Evolutionary conservation across 2,888 invertebrate species (phyloP).

Genomic region (Thyatira batis): DNA sequence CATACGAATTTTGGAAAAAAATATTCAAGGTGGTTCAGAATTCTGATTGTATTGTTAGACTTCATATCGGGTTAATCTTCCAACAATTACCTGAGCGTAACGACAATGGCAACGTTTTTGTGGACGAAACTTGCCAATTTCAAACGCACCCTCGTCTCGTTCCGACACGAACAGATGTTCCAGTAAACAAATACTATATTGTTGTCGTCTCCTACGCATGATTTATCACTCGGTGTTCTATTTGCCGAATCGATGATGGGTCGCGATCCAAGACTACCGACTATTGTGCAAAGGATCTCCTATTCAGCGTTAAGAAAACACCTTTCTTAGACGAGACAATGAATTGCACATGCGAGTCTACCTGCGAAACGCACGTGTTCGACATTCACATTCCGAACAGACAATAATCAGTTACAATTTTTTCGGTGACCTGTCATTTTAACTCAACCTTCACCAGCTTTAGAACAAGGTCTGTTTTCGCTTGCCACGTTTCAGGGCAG

Average conservation of each 20-base stretch:
- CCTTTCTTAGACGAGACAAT: constrained; percentile 66
- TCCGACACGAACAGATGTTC: constrained; percentile 69
- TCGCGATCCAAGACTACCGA: constrained; percentile 52
- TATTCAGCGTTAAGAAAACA: constrained; percentile 68
- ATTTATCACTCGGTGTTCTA: constrained; percentile 63
- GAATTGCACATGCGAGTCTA: constrained; percentile 75
- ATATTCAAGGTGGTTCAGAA: constrained; percentile 60
- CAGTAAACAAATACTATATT: constrained; percentile 71
- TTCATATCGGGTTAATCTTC: constrained; percentile 78
- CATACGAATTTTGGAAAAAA: constrained; percentile 45
- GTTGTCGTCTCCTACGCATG: constrained; percentile 72
- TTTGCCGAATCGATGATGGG: constrained; percentile 68
- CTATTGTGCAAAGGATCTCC: constrained; percentile 74
- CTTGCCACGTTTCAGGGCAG: constrained; percentile 21
- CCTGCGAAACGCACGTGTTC: constrained; percentile 80
- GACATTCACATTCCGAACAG: constrained; percentile 62
- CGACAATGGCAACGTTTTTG: constrained; percentile 67
- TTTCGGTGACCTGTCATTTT: constrained; percentile 34
- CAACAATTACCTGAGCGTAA: constrained; percentile 64
- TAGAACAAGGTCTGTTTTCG: constrained; percentile 46
- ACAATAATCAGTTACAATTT: constrained; percentile 52
- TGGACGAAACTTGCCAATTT: constrained; percentile 60
- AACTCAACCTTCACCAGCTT: constrained; percentile 45
- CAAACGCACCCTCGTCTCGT: constrained; percentile 46
- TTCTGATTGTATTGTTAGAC: constrained; percentile 61